A percentile compares a stretch with the other conserved stretches of the same genome.
Conservation (phyloP, 2,797 vertebrate genomes). For the Pelochelys cantorii region DNA sequence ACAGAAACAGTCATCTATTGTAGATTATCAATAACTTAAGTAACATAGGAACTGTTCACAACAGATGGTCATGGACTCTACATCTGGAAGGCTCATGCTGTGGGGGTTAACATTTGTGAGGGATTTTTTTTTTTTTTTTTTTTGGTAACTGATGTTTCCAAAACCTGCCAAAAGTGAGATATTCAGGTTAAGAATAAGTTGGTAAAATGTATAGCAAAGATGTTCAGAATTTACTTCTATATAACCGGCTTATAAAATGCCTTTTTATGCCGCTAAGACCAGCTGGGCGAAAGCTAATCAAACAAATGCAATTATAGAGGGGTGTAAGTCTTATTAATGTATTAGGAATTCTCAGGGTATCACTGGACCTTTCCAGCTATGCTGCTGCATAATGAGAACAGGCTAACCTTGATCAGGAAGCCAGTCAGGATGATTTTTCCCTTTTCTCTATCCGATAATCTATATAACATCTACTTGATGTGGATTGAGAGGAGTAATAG, state of each 20-base stretch:
- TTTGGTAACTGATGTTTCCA: constrained; percentile 72
- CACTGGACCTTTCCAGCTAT: constrained; percentile 77
- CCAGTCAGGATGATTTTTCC: constrained; percentile 26
- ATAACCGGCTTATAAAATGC: constrained; percentile 76
- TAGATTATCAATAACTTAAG: constrained; percentile 24
- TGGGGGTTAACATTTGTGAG: constrained; percentile 73
- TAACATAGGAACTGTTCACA: not conserved
- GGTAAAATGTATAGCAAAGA: constrained; percentile 77
- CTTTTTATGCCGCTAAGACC: constrained; percentile 81
- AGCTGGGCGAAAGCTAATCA: constrained; percentile 85
- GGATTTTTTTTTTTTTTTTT: constrained; percentile 46
- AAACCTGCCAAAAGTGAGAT: constrained; percentile 74
- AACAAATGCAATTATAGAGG: constrained; percentile 77
- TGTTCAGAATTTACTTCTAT: constrained; percentile 73
- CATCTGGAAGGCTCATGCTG: constrained; percentile 78
- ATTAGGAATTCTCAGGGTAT: constrained; percentile 79
- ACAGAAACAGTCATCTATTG: not conserved
- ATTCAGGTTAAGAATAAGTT: constrained; percentile 77
- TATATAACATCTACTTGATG: constrained; percentile 64
- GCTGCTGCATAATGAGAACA: constrained; percentile 75
- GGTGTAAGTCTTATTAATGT: constrained; percentile 78
- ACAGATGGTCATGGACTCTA: constrained; percentile 76
- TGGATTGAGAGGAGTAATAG: constrained; percentile 62
- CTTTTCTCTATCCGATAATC: constrained; percentile 42
- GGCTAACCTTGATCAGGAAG: constrained; percentile 76